phyloP scores from a whole-genome alignment of 1,140 invertebrate species.

The Philaenus spumarius region DNA sequence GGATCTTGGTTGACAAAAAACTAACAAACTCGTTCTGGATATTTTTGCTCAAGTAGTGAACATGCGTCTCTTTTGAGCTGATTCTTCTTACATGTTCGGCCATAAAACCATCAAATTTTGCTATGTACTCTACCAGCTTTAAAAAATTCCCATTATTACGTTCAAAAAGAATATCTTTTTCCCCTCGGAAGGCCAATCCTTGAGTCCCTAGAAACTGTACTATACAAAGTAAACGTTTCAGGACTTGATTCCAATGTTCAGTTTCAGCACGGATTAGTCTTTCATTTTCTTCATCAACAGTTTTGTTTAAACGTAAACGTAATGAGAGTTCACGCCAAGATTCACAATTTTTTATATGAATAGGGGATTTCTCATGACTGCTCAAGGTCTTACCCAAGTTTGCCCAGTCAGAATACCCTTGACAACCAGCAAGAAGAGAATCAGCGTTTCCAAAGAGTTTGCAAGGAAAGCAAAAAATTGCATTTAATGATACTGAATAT shows the following conservation, averaged over 20 bases:
- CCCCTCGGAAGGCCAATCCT: no score
- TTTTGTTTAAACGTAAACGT: conserved; percentile 14
- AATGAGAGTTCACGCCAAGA: neutral
- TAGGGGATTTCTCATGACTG: neutral
- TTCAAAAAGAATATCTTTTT: conserved; percentile 22
- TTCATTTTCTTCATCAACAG: conserved; percentile 24
- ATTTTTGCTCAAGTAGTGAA: conserved; percentile 14
- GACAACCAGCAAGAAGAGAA: neutral
- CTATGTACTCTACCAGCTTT: conserved; percentile 14
- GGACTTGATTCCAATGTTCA: no score
- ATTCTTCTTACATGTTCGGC: no score
- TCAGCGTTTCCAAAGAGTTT: no score
- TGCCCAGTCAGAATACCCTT: conserved; percentile 13
- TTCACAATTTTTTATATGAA: conserved; percentile 14
- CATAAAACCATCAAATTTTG: conserved; percentile 21
- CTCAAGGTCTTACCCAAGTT: conserved; percentile 7
- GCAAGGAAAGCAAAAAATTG: no score
- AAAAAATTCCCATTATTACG: conserved; percentile 17
- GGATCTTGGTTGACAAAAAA: conserved; percentile 4
- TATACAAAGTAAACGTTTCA: conserved; percentile 18
- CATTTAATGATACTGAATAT: no score
- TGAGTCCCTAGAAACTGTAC: conserved; percentile 15
- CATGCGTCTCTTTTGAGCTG: neutral
- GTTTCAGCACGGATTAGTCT: conserved; percentile 16
- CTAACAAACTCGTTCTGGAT: conserved; percentile 16